These are phyloP conservation scores for Probaryconus sp. DNA, from an alignment of 1,140 invertebrate species.

Conservation along the genomic window DNA sequence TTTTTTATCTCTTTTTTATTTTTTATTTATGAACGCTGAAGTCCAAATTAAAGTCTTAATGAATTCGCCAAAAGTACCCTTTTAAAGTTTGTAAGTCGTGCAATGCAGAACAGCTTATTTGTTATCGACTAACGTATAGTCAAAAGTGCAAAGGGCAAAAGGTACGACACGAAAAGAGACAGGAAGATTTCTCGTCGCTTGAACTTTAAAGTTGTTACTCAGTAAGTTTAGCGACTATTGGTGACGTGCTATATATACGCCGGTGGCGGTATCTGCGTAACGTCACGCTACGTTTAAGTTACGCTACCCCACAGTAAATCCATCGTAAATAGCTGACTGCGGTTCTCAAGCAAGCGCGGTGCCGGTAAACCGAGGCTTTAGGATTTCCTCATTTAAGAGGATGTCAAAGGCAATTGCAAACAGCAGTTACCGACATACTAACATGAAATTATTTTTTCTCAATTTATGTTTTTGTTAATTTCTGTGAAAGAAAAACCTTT, in stretches of 20 bases:
- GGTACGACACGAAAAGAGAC: slow-evolving; percentile 24
- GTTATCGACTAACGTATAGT: slow-evolving; percentile 45
- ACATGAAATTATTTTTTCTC: no score
- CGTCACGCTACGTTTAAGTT: slow-evolving; percentile 64
- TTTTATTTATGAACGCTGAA: no score
- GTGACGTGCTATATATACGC: slow-evolving; percentile 49
- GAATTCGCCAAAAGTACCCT: no score
- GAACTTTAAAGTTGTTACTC: slow-evolving; percentile 57
- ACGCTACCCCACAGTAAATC: slow-evolving; percentile 61
- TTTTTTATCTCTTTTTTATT: no score
- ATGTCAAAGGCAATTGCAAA: no score
- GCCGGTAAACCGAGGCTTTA: slow-evolving; percentile 63
- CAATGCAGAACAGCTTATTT: slow-evolving; percentile 29
- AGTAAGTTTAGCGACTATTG: slow-evolving; percentile 56
- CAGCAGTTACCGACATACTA: no score
- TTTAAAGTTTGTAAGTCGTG: no score
- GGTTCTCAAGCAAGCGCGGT: slow-evolving; percentile 56
- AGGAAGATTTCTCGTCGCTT: slow-evolving; percentile 39
- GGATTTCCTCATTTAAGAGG: slow-evolving; percentile 65
- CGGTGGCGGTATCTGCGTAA: slow-evolving; percentile 50
- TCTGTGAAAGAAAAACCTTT: no score
- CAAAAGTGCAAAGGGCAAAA: slow-evolving; percentile 31
- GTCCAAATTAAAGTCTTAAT: no score
- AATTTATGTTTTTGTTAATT: no score
- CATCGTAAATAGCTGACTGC: slow-evolving; percentile 66